phyloP scores from a whole-genome alignment of 2,888 invertebrate species.

The Leucoma salicis region DNA sequence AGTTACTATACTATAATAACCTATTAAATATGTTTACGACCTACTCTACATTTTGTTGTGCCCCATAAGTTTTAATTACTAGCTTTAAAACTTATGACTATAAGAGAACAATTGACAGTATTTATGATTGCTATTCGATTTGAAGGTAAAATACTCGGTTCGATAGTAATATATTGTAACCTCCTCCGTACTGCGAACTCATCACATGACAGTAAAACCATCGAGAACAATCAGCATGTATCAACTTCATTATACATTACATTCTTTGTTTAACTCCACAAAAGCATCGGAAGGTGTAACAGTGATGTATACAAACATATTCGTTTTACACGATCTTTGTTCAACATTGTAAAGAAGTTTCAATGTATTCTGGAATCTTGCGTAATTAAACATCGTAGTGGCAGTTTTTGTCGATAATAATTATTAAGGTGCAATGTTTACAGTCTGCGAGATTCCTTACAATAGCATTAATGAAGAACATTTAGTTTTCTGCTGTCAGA shows the following conservation, averaged over 20 bases:
- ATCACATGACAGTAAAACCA: neutral
- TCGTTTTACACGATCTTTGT: constrained; percentile 13
- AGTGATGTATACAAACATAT: constrained; percentile 17
- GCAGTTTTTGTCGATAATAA: constrained; percentile 67
- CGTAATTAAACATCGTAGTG: constrained; percentile 70
- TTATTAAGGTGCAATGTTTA: constrained; percentile 47
- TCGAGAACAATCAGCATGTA: neutral
- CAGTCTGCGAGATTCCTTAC: constrained; percentile 53
- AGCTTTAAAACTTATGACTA: constrained; percentile 45
- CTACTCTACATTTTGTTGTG: constrained; percentile 47
- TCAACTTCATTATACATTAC: constrained; percentile 11
- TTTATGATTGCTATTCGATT: constrained; percentile 54
- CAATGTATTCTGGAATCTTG: constrained; percentile 69
- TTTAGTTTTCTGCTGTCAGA: constrained; percentile 39
- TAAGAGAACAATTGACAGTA: constrained; percentile 38
- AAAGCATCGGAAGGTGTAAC: neutral
- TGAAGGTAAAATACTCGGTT: constrained; percentile 50
- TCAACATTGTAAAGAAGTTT: constrained; percentile 45
- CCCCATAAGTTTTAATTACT: constrained; percentile 64
- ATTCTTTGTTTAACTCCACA: constrained; percentile 1
- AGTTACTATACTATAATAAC: no score
- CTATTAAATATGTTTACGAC: neutral
- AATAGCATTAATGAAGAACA: constrained; percentile 61
- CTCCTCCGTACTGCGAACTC: constrained; percentile 5
- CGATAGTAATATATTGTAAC: constrained; percentile 40